Conservation (phyloP, 2,797 vertebrate species). For the Cephalopachus bancanus region DNA sequence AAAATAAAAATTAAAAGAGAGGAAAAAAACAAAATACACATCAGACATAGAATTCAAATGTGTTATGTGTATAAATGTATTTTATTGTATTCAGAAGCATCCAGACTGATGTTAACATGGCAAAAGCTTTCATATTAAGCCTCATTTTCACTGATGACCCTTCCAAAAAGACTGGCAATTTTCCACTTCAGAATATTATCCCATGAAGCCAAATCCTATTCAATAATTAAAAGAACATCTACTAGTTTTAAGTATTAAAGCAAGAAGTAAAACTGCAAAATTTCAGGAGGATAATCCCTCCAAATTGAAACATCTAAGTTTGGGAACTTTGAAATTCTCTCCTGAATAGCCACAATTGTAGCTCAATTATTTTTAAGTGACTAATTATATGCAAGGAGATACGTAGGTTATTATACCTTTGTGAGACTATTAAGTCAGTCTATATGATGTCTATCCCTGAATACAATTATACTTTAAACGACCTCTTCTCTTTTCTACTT, state of each 20-base stretch:
- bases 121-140: conserved; percentile 54
- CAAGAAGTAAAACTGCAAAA: conserved; percentile 50
- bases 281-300: background rate
- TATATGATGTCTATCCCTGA: conserved; percentile 17
- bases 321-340: conserved; percentile 23
- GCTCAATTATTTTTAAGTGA: background rate
- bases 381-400: background rate
- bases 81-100: conserved; percentile 36
- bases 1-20: no score
- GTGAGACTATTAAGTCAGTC: background rate
- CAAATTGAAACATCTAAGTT: conserved; percentile 6
- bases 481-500: background rate
- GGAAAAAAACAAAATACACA: no score
- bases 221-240: conserved; percentile 53
- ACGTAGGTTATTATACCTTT: background rate
- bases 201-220: conserved; percentile 2
- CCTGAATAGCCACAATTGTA: background rate
- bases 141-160: conserved; percentile 66
- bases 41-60: conserved; percentile 61
- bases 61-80: conserved; percentile 34
- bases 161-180: conserved; percentile 43
- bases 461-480: conserved; percentile 4
- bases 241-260: conserved; percentile 57
- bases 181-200: conserved; percentile 45
- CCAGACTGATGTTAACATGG: conserved; percentile 21